Percentiles rank a stretch among this genome's conserved stretches.
These are phyloP conservation scores for Chinchilla lanigera DNA, from an alignment of 2,113 vertebrate species.

Conservation along the genomic window DNA sequence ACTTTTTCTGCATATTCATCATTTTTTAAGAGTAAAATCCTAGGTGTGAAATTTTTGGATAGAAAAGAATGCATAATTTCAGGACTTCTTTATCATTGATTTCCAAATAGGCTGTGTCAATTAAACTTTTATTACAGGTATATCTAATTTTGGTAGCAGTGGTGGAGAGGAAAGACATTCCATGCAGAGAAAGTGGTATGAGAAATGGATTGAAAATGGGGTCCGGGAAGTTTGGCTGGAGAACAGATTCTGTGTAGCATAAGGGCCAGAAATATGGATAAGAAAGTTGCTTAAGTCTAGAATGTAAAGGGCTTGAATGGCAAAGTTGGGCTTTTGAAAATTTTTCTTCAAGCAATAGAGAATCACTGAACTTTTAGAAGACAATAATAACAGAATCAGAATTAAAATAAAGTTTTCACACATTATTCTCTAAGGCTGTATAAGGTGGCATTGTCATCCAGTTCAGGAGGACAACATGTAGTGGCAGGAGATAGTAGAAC, in stretches of 20 bases:
- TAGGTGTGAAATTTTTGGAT: constrained; percentile 15
- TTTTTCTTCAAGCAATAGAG: background rate
- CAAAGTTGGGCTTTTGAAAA: background rate
- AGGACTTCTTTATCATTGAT: background rate
- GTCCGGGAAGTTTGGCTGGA: background rate
- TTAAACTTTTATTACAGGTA: background rate
- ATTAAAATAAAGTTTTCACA: background rate
- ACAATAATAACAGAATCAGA: background rate
- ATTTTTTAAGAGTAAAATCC: background rate
- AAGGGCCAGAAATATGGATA: too few species aligned
- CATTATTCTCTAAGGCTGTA: background rate
- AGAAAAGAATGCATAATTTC: background rate
- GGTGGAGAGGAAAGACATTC: background rate
- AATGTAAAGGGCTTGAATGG: background rate
- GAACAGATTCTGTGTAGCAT: background rate
- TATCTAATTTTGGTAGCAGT: background rate
- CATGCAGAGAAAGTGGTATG: background rate
- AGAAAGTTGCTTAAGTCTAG: background rate
- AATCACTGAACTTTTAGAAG: background rate
- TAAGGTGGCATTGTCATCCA: background rate
- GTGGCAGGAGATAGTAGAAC: background rate
- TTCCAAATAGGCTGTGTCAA: background rate
- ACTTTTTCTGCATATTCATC: background rate
- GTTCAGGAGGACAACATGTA: background rate
- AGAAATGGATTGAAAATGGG: background rate